A percentile compares a stretch with the other conserved stretches of the same genome.
Evolutionary conservation across 2,888 invertebrate species (phyloP).

Genomic region (Xanthostigma xanthostigma): DNA sequence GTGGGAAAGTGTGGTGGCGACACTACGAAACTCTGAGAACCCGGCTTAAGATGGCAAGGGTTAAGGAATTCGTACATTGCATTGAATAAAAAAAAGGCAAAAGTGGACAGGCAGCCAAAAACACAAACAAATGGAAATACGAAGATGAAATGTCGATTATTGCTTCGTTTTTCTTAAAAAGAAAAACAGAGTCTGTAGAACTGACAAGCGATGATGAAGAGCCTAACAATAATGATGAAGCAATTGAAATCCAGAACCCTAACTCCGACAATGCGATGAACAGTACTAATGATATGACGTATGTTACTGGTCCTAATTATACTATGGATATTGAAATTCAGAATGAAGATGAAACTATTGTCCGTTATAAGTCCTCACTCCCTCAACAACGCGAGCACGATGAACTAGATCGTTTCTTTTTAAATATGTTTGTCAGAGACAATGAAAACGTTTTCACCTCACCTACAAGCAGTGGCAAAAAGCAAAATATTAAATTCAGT

Average conservation of each 20-base stretch:
- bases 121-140: conserved; percentile 11
- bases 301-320: neutral
- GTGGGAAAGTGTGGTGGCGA: too few species aligned
- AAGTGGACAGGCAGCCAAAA: conserved; percentile 8
- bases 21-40: too few species aligned
- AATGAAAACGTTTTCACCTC: too few species aligned
- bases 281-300: neutral
- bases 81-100: conserved; percentile 7
- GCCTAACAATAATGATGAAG: conserved; percentile 7
- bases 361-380: too few species aligned
- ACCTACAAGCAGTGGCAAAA: too few species aligned
- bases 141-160: conserved; percentile 10
- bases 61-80: conserved; percentile 1
- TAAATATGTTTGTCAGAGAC: too few species aligned
- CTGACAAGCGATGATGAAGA: conserved; percentile 4
- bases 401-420: too few species aligned
- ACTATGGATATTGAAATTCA: too few species aligned
- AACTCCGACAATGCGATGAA: conserved; percentile 4
- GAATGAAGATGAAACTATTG: too few species aligned
- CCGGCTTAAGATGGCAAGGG: neutral
- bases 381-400: too few species aligned
- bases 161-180: conserved; percentile 7
- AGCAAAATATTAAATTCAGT: too few species aligned
- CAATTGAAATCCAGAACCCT: neutral
- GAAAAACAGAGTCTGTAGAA: conserved; percentile 3